Percentiles rank a stretch among this genome's conserved stretches.
These are phyloP conservation scores for Anas bernieri DNA, from an alignment of 2,797 vertebrate genomes.

Conservation along the genomic window DNA sequence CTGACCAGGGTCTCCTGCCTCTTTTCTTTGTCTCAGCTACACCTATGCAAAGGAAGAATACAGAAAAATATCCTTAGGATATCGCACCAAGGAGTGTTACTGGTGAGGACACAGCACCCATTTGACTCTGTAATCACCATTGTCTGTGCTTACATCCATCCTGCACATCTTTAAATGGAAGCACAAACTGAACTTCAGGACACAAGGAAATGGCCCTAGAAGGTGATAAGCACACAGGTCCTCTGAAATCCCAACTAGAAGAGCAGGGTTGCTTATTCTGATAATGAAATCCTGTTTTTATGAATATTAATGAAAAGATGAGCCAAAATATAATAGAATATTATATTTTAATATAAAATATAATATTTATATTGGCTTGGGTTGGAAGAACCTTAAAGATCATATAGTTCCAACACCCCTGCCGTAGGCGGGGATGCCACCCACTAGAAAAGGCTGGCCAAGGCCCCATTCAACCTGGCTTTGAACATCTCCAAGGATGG, in stretches of 20 bases:
- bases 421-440: no score
- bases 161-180: not conserved
- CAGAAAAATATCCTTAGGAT: not conserved
- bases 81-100: not conserved
- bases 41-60: not conserved
- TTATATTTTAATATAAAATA: no score
- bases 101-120: not conserved
- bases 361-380: no score
- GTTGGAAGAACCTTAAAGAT: no score
- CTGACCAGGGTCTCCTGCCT: not conserved
- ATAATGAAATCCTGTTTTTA: not conserved
- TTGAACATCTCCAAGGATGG: no score
- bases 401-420: no score
- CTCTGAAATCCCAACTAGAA: not conserved
- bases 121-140: not conserved
- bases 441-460: no score
- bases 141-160: not conserved
- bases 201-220: not conserved
- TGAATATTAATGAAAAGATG: not conserved
- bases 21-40: not conserved
- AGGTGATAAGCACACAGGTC: not conserved
- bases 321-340: not conserved
- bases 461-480: no score
- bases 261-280: fast-evolving
- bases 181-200: not conserved